Percentiles rank a stretch among this genome's conserved stretches.
phyloP scores from a whole-genome alignment of 2,113 vertebrate species.

The Rhinoptilus africanus region DNA sequence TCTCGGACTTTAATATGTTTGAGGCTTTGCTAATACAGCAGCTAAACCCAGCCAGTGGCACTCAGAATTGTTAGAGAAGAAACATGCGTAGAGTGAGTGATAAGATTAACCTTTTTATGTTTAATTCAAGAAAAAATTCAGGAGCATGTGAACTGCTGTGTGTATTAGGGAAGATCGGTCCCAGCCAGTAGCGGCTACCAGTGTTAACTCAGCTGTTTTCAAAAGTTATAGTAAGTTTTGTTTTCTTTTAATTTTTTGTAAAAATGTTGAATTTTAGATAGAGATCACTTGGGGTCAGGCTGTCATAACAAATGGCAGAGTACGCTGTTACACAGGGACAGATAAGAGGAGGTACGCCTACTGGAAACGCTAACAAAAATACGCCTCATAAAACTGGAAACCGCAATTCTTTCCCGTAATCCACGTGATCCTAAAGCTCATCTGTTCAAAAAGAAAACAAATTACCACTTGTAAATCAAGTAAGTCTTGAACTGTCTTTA shows the following conservation, averaged over 20 bases:
- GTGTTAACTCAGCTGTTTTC: background rate
- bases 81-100: background rate
- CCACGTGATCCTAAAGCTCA: background rate
- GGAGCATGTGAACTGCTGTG: background rate
- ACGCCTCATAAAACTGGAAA: background rate
- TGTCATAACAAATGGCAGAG: background rate
- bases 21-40: background rate
- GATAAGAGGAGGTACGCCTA: background rate
- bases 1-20: background rate
- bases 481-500: background rate
- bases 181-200: background rate
- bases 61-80: background rate
- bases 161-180: background rate
- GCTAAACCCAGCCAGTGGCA: background rate
- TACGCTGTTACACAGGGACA: background rate
- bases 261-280: background rate
- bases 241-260: background rate
- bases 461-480: background rate
- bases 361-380: background rate
- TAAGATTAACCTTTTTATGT: background rate
- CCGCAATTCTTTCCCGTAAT: background rate
- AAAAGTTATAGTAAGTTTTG: background rate
- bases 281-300: background rate
- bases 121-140: background rate
- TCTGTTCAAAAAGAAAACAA: background rate